These are phyloP conservation scores for Dinomys branickii DNA, from an alignment of 2,113 vertebrate species.

Conservation along the genomic window DNA sequence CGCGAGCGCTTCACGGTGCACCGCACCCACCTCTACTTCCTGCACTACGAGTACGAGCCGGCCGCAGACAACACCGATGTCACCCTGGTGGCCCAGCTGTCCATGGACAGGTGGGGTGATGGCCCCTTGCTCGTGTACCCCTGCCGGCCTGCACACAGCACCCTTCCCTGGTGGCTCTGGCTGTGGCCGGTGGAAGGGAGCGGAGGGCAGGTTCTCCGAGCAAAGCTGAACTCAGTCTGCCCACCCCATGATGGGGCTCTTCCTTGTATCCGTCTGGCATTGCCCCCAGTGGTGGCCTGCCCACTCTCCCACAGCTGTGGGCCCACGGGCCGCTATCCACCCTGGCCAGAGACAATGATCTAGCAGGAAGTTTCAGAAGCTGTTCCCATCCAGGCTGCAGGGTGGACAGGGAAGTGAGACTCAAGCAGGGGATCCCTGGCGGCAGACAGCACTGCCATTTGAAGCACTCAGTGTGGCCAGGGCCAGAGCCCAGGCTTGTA, in stretches of 20 bases:
- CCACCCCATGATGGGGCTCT: too few relatives aligned
- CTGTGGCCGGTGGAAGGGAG: neutral
- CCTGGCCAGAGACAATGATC: too few relatives aligned
- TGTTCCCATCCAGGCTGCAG: too few relatives aligned
- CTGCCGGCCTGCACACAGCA: neutral
- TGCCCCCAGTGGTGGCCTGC: neutral
- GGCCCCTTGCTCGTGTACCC: neutral
- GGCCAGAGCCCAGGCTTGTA: too few relatives aligned
- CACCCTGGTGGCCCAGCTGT: constrained; percentile 97
- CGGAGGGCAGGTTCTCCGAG: too few relatives aligned
- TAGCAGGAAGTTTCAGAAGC: too few relatives aligned
- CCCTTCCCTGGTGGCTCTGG: neutral
- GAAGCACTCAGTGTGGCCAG: neutral
- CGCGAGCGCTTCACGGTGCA: constrained; percentile 97
- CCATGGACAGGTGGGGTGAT: constrained; percentile 95
- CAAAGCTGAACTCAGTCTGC: too few relatives aligned
- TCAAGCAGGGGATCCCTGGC: fast-evolving
- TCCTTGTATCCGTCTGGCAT: neutral
- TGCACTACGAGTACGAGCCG: constrained; percentile 95
- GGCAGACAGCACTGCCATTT: neutral
- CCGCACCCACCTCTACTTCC: constrained; percentile 96
- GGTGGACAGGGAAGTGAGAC: neutral
- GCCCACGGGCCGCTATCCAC: too few relatives aligned
- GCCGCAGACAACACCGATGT: constrained; percentile 92
- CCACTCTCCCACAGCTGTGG: too few relatives aligned